Percentiles rank a stretch among this genome's conserved stretches.
Evolutionary conservation across 2,888 invertebrate genomes (phyloP).

Genomic region (Trichopria drosophilae): DNA sequence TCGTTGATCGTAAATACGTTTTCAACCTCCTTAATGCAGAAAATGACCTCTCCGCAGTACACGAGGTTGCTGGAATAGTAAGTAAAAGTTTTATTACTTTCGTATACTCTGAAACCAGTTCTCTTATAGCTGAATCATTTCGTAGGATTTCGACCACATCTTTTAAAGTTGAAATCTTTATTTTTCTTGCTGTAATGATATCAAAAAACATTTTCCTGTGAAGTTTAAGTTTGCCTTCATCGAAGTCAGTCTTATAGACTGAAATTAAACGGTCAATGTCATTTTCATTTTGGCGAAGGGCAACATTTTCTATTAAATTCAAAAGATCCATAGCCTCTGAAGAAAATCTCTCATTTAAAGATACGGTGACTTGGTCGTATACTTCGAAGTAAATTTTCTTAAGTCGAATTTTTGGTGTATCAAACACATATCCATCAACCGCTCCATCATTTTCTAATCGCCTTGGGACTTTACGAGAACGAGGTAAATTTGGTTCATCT

Average conservation of each 20-base stretch:
- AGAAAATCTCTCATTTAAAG: slow-evolving; percentile 24
- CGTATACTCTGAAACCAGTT: slow-evolving; percentile 1
- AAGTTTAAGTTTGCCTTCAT: no score
- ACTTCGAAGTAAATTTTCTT: slow-evolving; percentile 29
- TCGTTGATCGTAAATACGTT: slow-evolving; percentile 5
- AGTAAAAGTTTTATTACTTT: slow-evolving; percentile 4
- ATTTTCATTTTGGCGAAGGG: background rate
- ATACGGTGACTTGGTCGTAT: slow-evolving; percentile 20
- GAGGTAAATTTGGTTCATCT: slow-evolving; percentile 21
- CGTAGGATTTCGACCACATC: slow-evolving; percentile 6
- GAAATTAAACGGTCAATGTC: background rate
- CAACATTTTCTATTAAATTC: no score
- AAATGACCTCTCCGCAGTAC: background rate
- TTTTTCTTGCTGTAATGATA: no score
- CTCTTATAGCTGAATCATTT: background rate
- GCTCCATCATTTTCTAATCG: slow-evolving; percentile 9
- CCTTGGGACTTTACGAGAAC: slow-evolving; percentile 10
- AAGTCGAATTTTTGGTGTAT: slow-evolving; percentile 18
- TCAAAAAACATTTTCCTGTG: no score
- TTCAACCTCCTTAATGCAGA: slow-evolving; percentile 5
- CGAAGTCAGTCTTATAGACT: slow-evolving; percentile 1
- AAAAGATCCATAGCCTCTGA: slow-evolving; percentile 22
- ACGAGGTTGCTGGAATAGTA: slow-evolving; percentile 4
- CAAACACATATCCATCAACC: slow-evolving; percentile 12
- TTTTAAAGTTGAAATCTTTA: slow-evolving; percentile 1